Evolutionary conservation across 2,797 vertebrate genomes (phyloP), one percentile per base, ranked within the genome.

Genomic region (Cuniculus paca): DNA sequence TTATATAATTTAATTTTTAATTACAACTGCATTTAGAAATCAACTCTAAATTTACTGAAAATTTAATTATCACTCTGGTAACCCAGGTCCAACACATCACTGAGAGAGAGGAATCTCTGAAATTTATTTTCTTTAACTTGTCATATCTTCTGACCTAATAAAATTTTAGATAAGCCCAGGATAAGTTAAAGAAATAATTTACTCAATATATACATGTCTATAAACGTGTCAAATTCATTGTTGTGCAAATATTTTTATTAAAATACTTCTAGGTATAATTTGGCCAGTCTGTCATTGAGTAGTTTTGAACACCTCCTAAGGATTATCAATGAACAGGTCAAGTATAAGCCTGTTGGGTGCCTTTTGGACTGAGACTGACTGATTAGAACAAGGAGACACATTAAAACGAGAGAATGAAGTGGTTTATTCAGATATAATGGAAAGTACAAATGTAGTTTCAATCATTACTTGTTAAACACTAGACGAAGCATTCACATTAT

Each of bases 1-100:
- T 81, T 42, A 78, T 58, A 24, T 63, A 70, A 87, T 90, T 90
- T 39, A 70, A 16, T 75, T 95, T 80, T 88, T 78, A 63, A 70
- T 81, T 80, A 70, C 42, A 8, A 11, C 3, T 81, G 1, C 60
- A 1, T 52, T 88, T 93, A 70, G 26, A 31, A 92, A 77, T 10
- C 39, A 63, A 19, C 10, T 93, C 42, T 48, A 12, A 90, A 36
- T 58, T 77, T 63, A 12, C 11, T 77, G 14, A 77, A 80, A 56
- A 72, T 89, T 9, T 56, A 85, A 54, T 72, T 80, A 45, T 45
- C 54, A 31, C 4, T 52, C 0, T 93, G 7, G 0, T 16, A 68
- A 82, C 7, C n/a, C 34, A 65, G 50, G 70, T 58, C 1, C 48
- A 74, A 82, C 1, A 78, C 9, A 80, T 20, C 24, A 58, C 7